Conservation (phyloP, 2,797 vertebrate genomes). For the Simalia tracyae region DNA sequence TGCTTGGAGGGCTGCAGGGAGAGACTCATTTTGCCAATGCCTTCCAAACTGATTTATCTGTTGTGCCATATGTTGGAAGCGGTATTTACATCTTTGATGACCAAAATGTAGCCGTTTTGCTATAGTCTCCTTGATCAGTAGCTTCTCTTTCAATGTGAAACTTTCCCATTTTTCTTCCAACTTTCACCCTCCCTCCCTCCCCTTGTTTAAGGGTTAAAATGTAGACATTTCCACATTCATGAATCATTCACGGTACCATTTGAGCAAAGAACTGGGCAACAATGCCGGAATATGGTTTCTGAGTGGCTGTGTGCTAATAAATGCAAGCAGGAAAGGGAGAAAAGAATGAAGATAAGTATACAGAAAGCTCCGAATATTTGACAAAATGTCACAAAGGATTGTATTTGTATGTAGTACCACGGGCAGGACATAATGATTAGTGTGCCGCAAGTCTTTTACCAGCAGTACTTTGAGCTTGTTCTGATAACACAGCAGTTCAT, state of each 20-base stretch:
- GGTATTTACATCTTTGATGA: constrained; percentile 58
- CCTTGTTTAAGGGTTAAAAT: constrained; percentile 48
- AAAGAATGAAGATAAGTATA: constrained; percentile 63
- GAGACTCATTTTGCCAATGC: constrained; percentile 53
- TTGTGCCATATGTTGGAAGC: constrained; percentile 45
- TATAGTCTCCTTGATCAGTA: constrained; percentile 7
- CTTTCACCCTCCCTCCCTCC: constrained; percentile 10
- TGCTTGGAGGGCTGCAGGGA: constrained; percentile 19
- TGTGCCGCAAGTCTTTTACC: constrained; percentile 68
- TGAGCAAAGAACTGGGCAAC: constrained; percentile 56
- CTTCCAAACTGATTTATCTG: constrained; percentile 67
- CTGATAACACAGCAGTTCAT: constrained; percentile 77
- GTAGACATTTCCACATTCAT: constrained; percentile 66
- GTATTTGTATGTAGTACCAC: constrained; percentile 78
- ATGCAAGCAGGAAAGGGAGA: constrained; percentile 54
- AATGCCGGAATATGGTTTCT: constrained; percentile 33
- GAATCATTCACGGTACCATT: constrained; percentile 64
- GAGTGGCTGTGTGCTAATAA: constrained; percentile 70
- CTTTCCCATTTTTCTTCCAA: constrained; percentile 52
- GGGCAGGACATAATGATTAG: constrained; percentile 80
- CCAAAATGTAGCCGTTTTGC: constrained; percentile 52
- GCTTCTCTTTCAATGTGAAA: constrained; percentile 37
- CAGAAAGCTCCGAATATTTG: constrained; percentile 78
- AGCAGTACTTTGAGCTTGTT: constrained; percentile 75
- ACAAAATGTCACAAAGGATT: constrained; percentile 82